phyloP scores from a whole-genome alignment of 2,797 vertebrate genomes.

The Delichon dasypus region DNA sequence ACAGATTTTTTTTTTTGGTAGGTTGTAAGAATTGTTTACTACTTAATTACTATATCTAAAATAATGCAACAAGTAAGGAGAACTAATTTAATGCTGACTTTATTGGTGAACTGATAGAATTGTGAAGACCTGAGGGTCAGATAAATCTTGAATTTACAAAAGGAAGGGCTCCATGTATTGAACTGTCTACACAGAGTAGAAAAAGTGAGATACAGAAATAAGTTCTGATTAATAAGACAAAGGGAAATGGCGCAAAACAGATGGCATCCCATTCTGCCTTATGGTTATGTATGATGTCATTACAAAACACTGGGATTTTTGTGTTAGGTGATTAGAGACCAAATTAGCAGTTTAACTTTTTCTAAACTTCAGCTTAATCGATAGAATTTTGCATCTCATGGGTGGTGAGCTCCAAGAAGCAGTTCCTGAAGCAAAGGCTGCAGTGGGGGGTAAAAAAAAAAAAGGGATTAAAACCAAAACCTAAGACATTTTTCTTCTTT shows the following conservation, averaged over 20 bases:
- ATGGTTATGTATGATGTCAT: slow-evolving; percentile 46
- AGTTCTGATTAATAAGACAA: slow-evolving; percentile 64
- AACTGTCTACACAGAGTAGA: not conserved
- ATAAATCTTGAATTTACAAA: not conserved
- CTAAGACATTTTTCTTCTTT: not conserved
- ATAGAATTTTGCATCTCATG: not conserved
- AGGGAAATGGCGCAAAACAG: slow-evolving; percentile 69
- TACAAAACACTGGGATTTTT: slow-evolving; percentile 22
- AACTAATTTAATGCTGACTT: not conserved
- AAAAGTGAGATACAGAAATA: slow-evolving; percentile 57
- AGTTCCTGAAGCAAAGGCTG: not conserved
- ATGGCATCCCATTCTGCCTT: slow-evolving; percentile 67
- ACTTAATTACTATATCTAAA: not conserved
- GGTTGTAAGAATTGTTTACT: not conserved
- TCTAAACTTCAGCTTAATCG: not conserved
- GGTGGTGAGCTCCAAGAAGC: not conserved
- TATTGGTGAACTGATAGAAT: not conserved
- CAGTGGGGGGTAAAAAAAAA: not conserved
- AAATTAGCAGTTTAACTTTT: slow-evolving; percentile 5
- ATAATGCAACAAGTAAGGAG: not conserved
- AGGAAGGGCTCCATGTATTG: not conserved
- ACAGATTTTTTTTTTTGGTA: not conserved
- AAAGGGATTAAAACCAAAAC: not conserved
- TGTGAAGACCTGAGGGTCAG: not conserved
- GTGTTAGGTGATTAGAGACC: not conserved